Conservation (phyloP, 1,140 invertebrate genomes). For the Centruroides sculpturatus region DNA sequence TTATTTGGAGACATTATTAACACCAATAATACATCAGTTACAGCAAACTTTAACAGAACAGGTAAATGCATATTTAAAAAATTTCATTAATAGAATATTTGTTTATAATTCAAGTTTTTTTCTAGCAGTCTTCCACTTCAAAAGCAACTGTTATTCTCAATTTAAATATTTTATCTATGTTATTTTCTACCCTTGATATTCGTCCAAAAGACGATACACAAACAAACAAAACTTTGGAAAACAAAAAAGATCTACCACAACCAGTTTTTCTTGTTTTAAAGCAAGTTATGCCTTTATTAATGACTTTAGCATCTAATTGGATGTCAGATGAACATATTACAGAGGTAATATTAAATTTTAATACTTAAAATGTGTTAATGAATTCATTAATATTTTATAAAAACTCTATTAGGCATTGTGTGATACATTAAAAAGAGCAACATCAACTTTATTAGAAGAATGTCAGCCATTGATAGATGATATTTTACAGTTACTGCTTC, state of each 20-base stretch:
- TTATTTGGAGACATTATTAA: slow-evolving; percentile 51
- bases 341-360: slow-evolving; percentile 31
- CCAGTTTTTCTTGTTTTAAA: slow-evolving; percentile 40
- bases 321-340: slow-evolving; percentile 39
- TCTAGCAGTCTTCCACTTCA: too few species aligned
- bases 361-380: neutral
- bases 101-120: too few species aligned
- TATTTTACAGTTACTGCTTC: slow-evolving; percentile 48
- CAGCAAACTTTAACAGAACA: too few species aligned
- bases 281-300: slow-evolving; percentile 42
- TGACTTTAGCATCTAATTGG: slow-evolving; percentile 38
- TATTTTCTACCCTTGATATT: slow-evolving; percentile 48
- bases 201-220: slow-evolving; percentile 16
- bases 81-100: too few species aligned
- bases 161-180: slow-evolving; percentile 51
- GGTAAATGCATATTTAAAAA: too few species aligned
- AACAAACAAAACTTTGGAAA: neutral
- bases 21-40: slow-evolving; percentile 44
- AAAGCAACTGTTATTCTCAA: slow-evolving; percentile 32
- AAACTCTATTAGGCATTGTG: slow-evolving; percentile 44
- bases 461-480: slow-evolving; percentile 44
- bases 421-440: slow-evolving; percentile 47
- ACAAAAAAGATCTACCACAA: slow-evolving; percentile 21
- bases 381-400: neutral
- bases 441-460: slow-evolving; percentile 48